Evolutionary conservation across 2,888 invertebrate genomes (phyloP).

Genomic region (Labia minor): DNA sequence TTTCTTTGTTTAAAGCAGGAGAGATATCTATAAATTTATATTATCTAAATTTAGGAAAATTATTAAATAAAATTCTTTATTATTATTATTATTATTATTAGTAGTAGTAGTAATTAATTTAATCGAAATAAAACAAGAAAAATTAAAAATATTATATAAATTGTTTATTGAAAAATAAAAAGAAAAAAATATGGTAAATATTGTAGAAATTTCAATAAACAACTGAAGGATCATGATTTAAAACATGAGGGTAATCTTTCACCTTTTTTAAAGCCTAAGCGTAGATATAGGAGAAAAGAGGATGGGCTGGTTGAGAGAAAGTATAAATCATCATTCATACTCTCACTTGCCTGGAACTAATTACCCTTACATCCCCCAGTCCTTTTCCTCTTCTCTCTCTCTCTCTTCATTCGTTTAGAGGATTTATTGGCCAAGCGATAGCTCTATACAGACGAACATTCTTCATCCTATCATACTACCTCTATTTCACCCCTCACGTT

Average conservation of each 20-base stretch:
- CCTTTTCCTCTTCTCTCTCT: not conserved
- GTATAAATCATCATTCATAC: not conserved
- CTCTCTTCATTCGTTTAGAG: not conserved
- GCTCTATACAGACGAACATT: slow-evolving; percentile 3
- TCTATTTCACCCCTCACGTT: not conserved
- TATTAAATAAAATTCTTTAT: too few relatives aligned
- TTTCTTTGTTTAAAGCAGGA: too few relatives aligned
- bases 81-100: too few relatives aligned
- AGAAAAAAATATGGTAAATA: too few relatives aligned
- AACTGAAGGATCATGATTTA: not conserved
- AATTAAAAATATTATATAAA: too few relatives aligned
- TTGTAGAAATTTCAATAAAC: slow-evolving; percentile 3
- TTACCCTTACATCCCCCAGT: not conserved
- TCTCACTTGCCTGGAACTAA: slow-evolving; percentile 4
- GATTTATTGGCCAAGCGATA: slow-evolving; percentile 5
- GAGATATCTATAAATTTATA: too few relatives aligned
- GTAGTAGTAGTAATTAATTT: too few relatives aligned
- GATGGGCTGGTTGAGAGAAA: not conserved
- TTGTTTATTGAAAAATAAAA: too few relatives aligned
- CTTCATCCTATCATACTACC: not conserved
- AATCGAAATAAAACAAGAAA: too few relatives aligned
- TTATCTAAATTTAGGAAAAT: too few relatives aligned
- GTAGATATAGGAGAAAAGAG: not conserved
- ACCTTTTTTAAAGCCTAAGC: not conserved
- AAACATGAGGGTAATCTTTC: slow-evolving; percentile 1